Evolutionary conservation across 2,797 vertebrate genomes (phyloP).

Genomic region (Toxotes lorentzi): DNA sequence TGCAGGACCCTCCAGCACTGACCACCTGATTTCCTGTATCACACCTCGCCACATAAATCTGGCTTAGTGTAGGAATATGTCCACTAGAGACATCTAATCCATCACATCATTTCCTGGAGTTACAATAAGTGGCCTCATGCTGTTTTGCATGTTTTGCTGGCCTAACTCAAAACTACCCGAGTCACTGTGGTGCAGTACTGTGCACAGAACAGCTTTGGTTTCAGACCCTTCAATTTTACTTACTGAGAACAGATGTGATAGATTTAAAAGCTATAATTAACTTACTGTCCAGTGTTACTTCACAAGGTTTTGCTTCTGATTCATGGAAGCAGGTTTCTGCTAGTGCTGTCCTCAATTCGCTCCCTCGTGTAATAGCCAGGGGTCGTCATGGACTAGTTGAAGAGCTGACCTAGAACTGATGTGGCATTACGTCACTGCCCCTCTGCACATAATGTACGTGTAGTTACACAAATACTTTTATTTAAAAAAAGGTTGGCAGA

Average conservation of each 20-base stretch:
- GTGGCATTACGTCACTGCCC: not conserved
- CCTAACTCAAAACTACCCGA: slow-evolving; percentile 16
- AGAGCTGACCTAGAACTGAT: not conserved
- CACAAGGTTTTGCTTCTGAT: slow-evolving; percentile 7
- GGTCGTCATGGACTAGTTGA: not conserved
- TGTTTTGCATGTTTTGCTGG: slow-evolving; percentile 46
- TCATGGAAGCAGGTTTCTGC: slow-evolving; percentile 26
- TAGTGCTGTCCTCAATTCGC: not conserved
- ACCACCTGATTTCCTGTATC: slow-evolving; percentile 55
- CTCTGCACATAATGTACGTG: not conserved
- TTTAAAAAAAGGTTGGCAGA: not conserved
- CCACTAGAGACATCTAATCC: slow-evolving; percentile 2
- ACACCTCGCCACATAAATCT: slow-evolving; percentile 53
- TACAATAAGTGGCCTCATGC: slow-evolving; percentile 44
- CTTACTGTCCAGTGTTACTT: not conserved
- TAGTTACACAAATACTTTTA: slow-evolving; percentile 3
- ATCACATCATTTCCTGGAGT: slow-evolving; percentile 31
- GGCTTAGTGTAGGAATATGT: slow-evolving; percentile 45
- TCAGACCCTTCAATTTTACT: slow-evolving; percentile 12
- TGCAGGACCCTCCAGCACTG: slow-evolving; percentile 83
- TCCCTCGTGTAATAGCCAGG: not conserved
- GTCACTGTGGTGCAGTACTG: slow-evolving; percentile 10
- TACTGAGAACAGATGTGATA: slow-evolving; percentile 26
- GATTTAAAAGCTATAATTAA: slow-evolving; percentile 1
- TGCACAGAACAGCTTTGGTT: slow-evolving; percentile 33